Evolutionary conservation across 2,113 vertebrate species (phyloP), one percentile per base, ranked within the genome.

Genomic region (Arothron firmamentum): DNA sequence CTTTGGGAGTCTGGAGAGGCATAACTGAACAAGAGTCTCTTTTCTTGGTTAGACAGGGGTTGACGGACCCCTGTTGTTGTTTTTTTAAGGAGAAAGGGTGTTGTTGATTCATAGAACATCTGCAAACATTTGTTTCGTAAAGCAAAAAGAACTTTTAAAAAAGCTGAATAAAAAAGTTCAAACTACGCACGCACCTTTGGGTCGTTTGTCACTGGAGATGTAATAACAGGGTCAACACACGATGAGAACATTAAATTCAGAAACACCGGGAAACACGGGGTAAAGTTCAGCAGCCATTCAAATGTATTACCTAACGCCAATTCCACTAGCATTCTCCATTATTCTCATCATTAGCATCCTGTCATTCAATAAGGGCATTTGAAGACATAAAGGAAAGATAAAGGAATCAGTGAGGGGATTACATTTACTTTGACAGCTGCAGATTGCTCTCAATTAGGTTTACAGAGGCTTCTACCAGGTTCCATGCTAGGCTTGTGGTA

Each of bases 61-160:
- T 20, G 56, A 59, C 18, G 12, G 41, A 62, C 42, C 78, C 75
- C 65, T 21, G 54, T 75, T 66, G 65, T 59, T 61, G 74, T 47
- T 67, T 66, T 66, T 59, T 65, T 74, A 62, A 64, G 65, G 77
- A 82, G 73, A 63, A 72, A 75, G 77, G 82, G 84, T 80, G 83
- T 84, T 85, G 80, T 89, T 88, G 89, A 88, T 90, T 91, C 90
- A 87, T 86, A 85, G 83, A 85, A 90, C 85, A 90, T 90, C 89
- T 91, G 87, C 86, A 89, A 90, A 84, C 83, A 86, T 90, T 91
- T 91, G 88, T 92, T 91, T 91, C 87, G 85, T 91, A 89, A 90
- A 82, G 81, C 78, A 83, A 89, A 87, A 86, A 88, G 67, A 78
- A 82, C 59, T 69, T 61, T 71, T 72, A 78, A 87, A 85, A 69